These are phyloP conservation scores for Lanistes nyassanus DNA, from an alignment of 1,140 invertebrate genomes.

Conservation along the genomic window DNA sequence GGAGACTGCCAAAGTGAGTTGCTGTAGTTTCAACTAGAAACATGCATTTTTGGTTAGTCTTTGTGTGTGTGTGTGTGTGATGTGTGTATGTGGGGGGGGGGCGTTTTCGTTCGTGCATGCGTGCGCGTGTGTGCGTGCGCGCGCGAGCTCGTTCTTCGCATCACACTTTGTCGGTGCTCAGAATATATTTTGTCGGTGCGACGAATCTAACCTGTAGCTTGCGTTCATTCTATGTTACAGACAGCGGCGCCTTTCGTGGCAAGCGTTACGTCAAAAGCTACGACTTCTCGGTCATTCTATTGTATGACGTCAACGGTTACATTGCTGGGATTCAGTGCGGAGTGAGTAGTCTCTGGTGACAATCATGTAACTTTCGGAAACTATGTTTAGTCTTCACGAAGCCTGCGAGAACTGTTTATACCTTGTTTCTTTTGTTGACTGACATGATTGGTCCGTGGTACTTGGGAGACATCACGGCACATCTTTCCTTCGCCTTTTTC, in stretches of 20 bases:
- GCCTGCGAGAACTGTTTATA: too few species aligned
- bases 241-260: constrained; percentile 44
- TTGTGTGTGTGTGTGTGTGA: not conserved
- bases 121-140: too few species aligned
- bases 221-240: not conserved
- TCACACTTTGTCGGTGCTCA: not conserved
- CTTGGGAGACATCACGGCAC: too few species aligned
- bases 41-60: not conserved
- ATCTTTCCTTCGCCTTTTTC: too few species aligned
- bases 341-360: too few species aligned
- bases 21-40: not conserved
- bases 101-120: too few species aligned
- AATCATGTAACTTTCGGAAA: too few species aligned
- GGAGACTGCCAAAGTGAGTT: constrained; percentile 41
- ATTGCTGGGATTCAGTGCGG: constrained; percentile 63
- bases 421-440: too few species aligned
- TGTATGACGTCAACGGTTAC: constrained; percentile 61
- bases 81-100: not conserved
- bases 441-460: too few species aligned
- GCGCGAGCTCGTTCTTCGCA: too few species aligned
- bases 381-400: too few species aligned
- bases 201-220: not conserved
- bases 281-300: constrained; percentile 53
- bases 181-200: not conserved
- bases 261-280: constrained; percentile 55